Base-by-base conservation (phyloP, 2,888 invertebrate genomes). In the Aphrophora alni region DNA sequence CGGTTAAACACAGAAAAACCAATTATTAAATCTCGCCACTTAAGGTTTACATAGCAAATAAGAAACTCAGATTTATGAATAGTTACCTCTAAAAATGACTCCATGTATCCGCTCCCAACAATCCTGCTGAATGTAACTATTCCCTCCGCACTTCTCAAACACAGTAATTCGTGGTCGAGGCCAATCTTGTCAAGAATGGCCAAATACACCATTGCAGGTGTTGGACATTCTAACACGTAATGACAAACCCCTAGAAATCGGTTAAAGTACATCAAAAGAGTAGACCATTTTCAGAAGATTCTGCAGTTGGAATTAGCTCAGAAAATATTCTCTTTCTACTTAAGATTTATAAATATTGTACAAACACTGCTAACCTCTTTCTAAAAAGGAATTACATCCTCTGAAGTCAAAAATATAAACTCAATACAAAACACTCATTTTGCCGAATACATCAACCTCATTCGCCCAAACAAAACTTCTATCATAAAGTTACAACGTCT, bases 101-200 rank as follows among this genome's bases (percentile, higher is more conserved):
- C 12, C 76, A 76, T 27, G 33, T 76, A 2, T 4, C 68, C 10
- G 10, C 28, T 12, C 12, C n/a, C 0, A 12, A 76, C 12, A 76
- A 76, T 24, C 76, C 76, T 0, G 76, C 69, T 10, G 76, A 76
- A n/a, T 76, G 76, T 21, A 7, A 51, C 81, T 24, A 12, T 26
- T 7, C 80, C 83, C 3, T 38, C 73, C 0, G 77, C 78, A 24
- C 74, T 82, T n/a, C 27, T 68, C 17, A 33, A 33, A 4, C n/a
- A n/a, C n/a, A n/a, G n/a, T n/a, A n/a, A n/a, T n/a, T 84, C 82
- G 81, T 83, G 83, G 84, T 26, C 10, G 1, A 83, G 83, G 25
- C 80, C 81, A 26, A 25, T 14, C 17, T 21, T 3, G 21, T 7
- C 27, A 44, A 3, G 26, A 25, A 10, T 76, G 76, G 76, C 76